Base-by-base conservation (phyloP, 2,113 vertebrate genomes). In the Rhea pennata region DNA sequence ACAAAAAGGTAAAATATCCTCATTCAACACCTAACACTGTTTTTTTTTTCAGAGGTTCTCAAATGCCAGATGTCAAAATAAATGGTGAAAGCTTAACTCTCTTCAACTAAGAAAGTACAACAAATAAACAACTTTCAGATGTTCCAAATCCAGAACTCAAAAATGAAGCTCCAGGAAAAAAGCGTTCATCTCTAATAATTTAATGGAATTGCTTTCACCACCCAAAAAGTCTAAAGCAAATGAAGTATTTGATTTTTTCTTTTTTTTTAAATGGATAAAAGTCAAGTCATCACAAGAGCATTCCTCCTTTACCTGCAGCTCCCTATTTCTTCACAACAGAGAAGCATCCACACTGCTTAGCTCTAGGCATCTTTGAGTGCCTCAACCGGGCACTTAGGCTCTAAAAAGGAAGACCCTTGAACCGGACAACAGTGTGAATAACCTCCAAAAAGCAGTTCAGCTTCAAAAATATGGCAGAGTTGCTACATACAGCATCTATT, bases 71-170 rank as follows among this genome's bases (percentile, higher is more conserved):
- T 74, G 46, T 5, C 4, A 92, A 89, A 71, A 84, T 59, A 76
- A 91, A 65, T 12, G 11, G 50, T 40, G 76, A 70, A 80, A 69
- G 36, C 40, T 46, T 19, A 88, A 56, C 54, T 15, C 21, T 54
- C 53, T 80, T 80, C 54, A 50, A 84, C 88, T 82, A 71, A 86
- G 71, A 46, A 46, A 46, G 42, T 15, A 46, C 14, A 14, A 74
- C 91, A 67, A 94, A 36, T 36, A 70, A 54, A 31, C 20, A 50
- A 56, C 20, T 22, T 71, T 88, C 54, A 79, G 10, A 23, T 78
- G 71, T 94, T 94, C 94, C 67, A 86, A 67, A 88, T 86, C 61
- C 91, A 46, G 22, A 85, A 88, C n/a, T 66, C 27, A 42, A 72
- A 88, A 79, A 91, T 19, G 16, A 85, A 79, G 56, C 21, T 83